These are phyloP conservation scores for Scyliorhinus canicula DNA, from an alignment of 2,797 vertebrate genomes.

Conservation along the genomic window DNA sequence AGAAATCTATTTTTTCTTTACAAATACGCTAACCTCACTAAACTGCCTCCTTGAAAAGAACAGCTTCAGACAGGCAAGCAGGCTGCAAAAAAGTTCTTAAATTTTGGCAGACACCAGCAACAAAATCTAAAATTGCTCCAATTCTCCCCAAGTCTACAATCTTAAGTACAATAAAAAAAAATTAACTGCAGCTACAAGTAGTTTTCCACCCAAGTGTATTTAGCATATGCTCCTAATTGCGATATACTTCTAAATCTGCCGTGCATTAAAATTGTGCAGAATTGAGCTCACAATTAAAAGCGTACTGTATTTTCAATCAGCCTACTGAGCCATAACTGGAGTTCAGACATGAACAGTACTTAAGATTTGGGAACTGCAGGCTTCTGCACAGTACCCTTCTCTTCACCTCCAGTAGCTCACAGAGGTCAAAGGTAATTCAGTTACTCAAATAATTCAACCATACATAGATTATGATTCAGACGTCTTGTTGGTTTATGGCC, in stretches of 20 bases:
- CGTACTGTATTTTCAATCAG: not conserved
- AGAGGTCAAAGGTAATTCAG: not conserved
- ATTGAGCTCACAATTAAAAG: not conserved
- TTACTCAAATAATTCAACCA: not conserved
- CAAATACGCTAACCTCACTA: too few relatives aligned
- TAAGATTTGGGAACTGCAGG: not conserved
- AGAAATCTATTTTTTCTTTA: not conserved
- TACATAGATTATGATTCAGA: conserved; percentile 17
- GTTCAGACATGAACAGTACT: not conserved
- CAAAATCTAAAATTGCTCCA: not conserved
- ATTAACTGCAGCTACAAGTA: not conserved
- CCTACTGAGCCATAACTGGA: not conserved
- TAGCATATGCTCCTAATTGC: not conserved
- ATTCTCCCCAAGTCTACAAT: not conserved
- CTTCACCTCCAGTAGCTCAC: not conserved
- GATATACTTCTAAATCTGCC: not conserved
- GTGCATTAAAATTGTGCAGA: not conserved
- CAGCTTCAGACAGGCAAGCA: not conserved
- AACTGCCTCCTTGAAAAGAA: not conserved
- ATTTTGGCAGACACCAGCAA: not conserved
- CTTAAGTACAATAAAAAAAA: not conserved
- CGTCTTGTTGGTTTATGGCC: not conserved
- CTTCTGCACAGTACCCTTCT: not conserved
- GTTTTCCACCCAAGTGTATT: not conserved
- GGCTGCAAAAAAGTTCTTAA: not conserved